Base-by-base conservation (phyloP, 1,140 invertebrate species). In the Planococcus citri region DNA sequence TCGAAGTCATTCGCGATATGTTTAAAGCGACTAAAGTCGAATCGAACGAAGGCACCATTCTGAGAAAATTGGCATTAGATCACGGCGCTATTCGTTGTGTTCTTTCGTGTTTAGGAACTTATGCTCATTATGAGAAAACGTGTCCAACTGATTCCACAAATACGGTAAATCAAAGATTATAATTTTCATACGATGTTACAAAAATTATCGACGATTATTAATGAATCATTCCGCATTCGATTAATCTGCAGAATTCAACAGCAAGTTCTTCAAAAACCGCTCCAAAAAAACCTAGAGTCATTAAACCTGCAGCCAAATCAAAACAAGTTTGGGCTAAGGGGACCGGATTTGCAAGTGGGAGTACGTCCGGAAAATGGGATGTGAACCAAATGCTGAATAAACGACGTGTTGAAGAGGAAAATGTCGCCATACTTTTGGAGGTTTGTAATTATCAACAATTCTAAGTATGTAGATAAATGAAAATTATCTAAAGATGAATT, bases 291-390 rank as follows among this genome's bases (percentile, higher is more conserved):
- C 21, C 61, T 12, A 71, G 67, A 27, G 61, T 10, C 20, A 68
- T 12, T 29, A 51, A 25, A 69, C 61, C 69, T 6, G 87, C 89
- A 74, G 88, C 91, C 70, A 91, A 92, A 73, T 86, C 86, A 1
- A 91, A 95, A 75, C 81, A 91, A 71, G 96, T 95, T 78, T 97
- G 94, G 94, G 94, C 94, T 0, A 96, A 96, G 76, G 89, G 79
- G 73, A 94, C 94, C 0, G 95, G 95, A 2, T 98, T 95, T 79
- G 95, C 94, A 17, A 95, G 94, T 0, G 95, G 95, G 0, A 95
- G 92, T 1, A 97, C 92, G 1, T 88, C 92, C 70, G 94, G 95
- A 75, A 91, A 90, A 27, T 97, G 94, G 94, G 94, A 97, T 78
- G 91, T 96, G 10, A 93, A 96, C 75, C 90, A 95, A 75, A 92